A percentile compares a stretch with the other conserved stretches of the same genome.
Evolutionary conservation across 2,113 vertebrate species (phyloP).

Genomic region (Anolis sagrei): DNA sequence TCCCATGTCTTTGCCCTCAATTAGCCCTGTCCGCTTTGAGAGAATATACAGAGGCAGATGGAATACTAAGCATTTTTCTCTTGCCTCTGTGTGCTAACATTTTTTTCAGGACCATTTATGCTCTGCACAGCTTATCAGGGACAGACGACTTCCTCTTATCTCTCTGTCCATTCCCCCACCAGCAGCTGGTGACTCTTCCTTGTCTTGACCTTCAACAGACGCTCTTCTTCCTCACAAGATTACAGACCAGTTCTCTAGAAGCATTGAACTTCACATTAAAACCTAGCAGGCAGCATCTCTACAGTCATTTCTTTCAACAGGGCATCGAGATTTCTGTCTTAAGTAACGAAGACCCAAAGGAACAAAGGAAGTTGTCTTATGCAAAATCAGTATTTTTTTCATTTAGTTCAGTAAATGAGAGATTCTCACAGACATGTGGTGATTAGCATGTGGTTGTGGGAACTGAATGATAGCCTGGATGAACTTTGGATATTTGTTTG

Average conservation of each 20-base stretch:
- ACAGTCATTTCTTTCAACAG: background rate
- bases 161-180: background rate
- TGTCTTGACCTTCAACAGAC: background rate
- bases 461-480: background rate
- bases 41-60: background rate
- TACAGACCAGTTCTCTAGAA: conserved; percentile 17
- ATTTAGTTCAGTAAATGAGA: too few relatives aligned
- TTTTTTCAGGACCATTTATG: background rate
- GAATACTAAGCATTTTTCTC: background rate
- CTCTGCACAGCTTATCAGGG: conserved; percentile 25
- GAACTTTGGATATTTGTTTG: background rate
- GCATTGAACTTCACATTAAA: background rate
- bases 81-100: background rate
- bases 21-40: conserved; percentile 9
- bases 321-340: background rate
- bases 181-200: background rate
- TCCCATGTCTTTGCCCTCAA: background rate
- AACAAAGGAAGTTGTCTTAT: background rate
- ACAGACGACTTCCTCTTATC: background rate
- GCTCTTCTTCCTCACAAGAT: background rate
- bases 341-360: background rate
- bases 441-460: background rate
- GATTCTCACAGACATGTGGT: background rate
- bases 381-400: background rate
- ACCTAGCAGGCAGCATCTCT: conserved; percentile 1